Conservation (phyloP, 2,113 vertebrate species). For the Gopherus flavomarginatus region DNA sequence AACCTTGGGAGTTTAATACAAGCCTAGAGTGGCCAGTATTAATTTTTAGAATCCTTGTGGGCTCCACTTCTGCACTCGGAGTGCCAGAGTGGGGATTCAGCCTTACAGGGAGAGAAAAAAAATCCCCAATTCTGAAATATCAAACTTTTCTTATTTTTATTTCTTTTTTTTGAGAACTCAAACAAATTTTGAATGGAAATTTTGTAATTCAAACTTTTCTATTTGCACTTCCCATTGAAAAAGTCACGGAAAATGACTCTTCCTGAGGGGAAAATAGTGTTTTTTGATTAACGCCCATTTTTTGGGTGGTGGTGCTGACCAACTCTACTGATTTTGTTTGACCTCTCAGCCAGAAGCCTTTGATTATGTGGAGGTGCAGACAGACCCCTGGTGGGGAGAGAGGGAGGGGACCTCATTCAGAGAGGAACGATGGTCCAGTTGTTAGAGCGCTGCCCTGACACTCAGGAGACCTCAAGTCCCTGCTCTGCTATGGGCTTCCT, state of each 20-base stretch:
- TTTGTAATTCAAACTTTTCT: too few species aligned
- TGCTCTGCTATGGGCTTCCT: neutral
- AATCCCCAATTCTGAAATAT: neutral
- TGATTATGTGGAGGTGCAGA: neutral
- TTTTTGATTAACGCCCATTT: too few species aligned
- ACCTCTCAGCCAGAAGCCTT: neutral
- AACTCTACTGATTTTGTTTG: neutral
- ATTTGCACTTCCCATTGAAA: neutral
- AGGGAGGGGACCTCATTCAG: neutral
- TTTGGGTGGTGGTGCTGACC: too few species aligned
- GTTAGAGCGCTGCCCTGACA: neutral
- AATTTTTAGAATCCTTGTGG: too few species aligned
- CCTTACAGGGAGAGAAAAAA: neutral
- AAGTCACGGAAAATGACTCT: neutral
- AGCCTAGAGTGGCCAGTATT: too few species aligned
- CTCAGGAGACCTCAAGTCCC: neutral
- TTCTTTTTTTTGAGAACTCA: neutral
- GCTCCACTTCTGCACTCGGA: too few species aligned
- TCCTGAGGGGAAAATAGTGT: neutral
- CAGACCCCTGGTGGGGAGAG: neutral
- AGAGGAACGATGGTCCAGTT: neutral
- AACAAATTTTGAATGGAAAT: neutral
- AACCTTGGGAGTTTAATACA: too few species aligned
- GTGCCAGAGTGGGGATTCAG: too few species aligned
- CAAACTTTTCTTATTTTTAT: neutral